Evolutionary conservation across 2,797 vertebrate genomes (phyloP).

Genomic region (Sebastes paucispinis): DNA sequence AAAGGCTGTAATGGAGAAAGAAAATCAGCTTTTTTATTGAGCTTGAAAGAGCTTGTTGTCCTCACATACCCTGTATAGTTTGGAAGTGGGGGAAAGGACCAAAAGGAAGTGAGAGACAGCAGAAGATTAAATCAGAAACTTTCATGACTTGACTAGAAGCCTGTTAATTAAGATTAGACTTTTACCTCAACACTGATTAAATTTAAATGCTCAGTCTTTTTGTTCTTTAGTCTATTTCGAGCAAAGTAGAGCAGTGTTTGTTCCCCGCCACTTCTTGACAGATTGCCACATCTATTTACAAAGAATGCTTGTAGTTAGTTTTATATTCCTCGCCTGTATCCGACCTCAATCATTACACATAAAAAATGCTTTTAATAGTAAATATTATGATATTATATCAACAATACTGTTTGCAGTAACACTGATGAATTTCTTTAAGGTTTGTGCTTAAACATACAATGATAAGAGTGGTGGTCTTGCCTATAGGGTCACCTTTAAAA

Average conservation of each 20-base stretch:
- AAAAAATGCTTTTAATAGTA: neutral
- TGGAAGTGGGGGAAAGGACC: neutral
- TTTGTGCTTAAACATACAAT: neutral
- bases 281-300: neutral
- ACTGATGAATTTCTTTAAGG: neutral
- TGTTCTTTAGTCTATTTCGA: conserved; percentile 13
- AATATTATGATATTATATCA: no score
- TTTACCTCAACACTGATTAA: conserved; percentile 13
- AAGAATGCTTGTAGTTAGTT: neutral
- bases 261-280: neutral
- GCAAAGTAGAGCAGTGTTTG: neutral
- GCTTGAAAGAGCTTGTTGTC: conserved; percentile 18
- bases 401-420: no score
- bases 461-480: neutral
- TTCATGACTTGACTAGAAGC: conserved; percentile 25
- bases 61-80: conserved; percentile 6
- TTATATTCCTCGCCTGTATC: neutral
- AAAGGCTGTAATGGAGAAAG: neutral
- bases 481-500: neutral
- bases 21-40: conserved; percentile 17
- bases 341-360: neutral
- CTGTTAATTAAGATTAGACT: conserved; percentile 38
- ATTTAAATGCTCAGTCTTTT: conserved; percentile 24
- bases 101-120: conserved; percentile 3
- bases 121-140: conserved; percentile 16